phyloP scores from a whole-genome alignment of 2,113 vertebrate species.

The Microtus ochrogaster region DNA sequence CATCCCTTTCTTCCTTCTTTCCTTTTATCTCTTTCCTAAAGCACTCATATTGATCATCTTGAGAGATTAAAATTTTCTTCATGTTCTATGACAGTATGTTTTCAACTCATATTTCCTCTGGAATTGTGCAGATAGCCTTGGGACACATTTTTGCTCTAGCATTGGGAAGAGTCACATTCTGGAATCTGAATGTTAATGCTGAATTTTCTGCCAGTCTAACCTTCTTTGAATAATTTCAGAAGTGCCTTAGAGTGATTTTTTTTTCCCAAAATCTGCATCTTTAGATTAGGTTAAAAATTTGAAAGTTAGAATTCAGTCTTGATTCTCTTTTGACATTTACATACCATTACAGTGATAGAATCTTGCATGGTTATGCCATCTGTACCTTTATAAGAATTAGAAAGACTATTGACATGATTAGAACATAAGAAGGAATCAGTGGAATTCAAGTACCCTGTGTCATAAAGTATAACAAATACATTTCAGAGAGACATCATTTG shows the following conservation, averaged over 20 bases:
- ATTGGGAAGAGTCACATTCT: background rate
- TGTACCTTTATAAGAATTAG: background rate
- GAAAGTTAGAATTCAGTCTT: background rate
- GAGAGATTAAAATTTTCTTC: background rate
- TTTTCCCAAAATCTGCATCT: background rate
- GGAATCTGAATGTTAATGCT: background rate
- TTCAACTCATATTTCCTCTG: background rate
- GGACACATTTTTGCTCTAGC: background rate
- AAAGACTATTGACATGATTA: background rate
- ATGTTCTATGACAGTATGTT: background rate
- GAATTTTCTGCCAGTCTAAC: background rate
- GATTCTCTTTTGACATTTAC: background rate
- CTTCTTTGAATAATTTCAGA: background rate
- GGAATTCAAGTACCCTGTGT: background rate
- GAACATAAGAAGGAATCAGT: background rate
- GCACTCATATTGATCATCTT: background rate
- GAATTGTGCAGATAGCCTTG: background rate
- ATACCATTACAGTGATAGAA: background rate
- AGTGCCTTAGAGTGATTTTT: background rate
- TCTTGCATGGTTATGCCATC: background rate
- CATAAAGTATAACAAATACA: background rate
- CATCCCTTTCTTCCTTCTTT: no score
- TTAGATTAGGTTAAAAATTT: background rate
- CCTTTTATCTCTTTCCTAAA: background rate
- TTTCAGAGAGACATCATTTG: background rate